Base-by-base conservation (phyloP, 23 tunicate species). In the Phallusia fumigata region DNA sequence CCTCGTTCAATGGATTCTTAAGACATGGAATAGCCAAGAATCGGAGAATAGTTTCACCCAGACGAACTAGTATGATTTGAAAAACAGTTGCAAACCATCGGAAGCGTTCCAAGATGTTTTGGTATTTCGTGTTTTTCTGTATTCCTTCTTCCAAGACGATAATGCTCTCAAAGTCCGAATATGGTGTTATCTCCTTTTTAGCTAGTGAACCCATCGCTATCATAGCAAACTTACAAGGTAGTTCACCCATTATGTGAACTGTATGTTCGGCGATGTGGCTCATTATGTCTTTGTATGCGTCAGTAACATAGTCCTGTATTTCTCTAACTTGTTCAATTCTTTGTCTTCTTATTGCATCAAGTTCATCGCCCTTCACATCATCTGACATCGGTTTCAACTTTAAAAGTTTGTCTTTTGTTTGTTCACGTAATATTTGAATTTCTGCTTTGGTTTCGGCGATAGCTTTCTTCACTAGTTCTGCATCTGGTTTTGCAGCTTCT, bases 101-200 rank as follows among this genome's bases (percentile, higher is more conserved):
- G 49, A 88, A 88, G 30, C 82, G 82, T 35, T 88, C 83, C 74
- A 44, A 44, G 26, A 81, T 81, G 10, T 81, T 65, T 31, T 33
- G 75, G 52, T 87, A 87, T 72, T 80, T 15, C 0, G 28, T 16
- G 12, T 35, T 15, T 64, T 45, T n/a, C 30, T 74, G 51, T 15
- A 87, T 45, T 22, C 85, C 90, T 12, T 87, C 90, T 50, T 87
- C 90, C 16, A 87, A 69, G 10, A 87, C 36, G 13, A 87, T 87
- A 26, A 81, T 79, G 73, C 58, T 53, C 52, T 87, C 90, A 53
- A 87, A 87, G 81, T 87, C 90, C 6, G 87, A 84, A 76, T 84
- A 84, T 22, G 73, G 73, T 75, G 87, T 84, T n/a, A 76, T 75
- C 36, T 84, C 87, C 26, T 76, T 64, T 0, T 81, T 78, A 15